phyloP scores from a whole-genome alignment of 2,888 invertebrate species.

The Pammene aurita region DNA sequence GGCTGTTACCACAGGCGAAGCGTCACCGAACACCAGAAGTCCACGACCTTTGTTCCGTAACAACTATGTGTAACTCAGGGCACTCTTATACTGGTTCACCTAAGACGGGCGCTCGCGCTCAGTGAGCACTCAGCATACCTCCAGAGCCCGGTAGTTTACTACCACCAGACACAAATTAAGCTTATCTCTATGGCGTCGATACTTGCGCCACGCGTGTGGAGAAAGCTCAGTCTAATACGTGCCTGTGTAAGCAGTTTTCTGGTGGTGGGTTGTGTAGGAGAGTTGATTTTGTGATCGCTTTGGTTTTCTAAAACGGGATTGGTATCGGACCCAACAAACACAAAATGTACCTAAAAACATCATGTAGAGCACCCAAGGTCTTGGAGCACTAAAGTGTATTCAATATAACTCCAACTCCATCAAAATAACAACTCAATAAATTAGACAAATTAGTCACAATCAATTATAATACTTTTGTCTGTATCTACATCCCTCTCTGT shows the following conservation, averaged over 20 bases:
- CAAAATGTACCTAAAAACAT: not conserved
- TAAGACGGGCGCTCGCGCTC: not conserved
- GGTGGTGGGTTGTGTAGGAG: not conserved
- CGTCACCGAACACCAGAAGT: no score
- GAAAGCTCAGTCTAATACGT: constrained; percentile 11
- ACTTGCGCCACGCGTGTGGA: constrained; percentile 11
- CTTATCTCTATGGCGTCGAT: constrained; percentile 18
- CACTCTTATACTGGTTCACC: not conserved
- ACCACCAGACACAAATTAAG: constrained; percentile 30
- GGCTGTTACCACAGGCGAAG: no score
- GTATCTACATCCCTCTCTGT: constrained; percentile 22
- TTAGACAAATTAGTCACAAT: constrained; percentile 33
- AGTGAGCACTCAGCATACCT: not conserved
- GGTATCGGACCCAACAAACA: not conserved
- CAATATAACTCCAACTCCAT: not conserved
- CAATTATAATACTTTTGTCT: constrained; percentile 19
- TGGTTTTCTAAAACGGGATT: not conserved
- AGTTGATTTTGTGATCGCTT: not conserved
- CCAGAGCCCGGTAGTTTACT: constrained; percentile 11
- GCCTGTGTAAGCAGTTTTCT: constrained; percentile 5
- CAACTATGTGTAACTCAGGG: not conserved
- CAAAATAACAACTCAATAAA: constrained; percentile 16
- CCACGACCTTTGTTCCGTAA: no score
- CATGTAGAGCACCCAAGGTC: not conserved
- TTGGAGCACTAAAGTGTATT: not conserved